A percentile compares a stretch with the other conserved stretches of the same genome.
phyloP scores from a whole-genome alignment of 2,888 invertebrate species.

The Latrodectus hesperus region DNA sequence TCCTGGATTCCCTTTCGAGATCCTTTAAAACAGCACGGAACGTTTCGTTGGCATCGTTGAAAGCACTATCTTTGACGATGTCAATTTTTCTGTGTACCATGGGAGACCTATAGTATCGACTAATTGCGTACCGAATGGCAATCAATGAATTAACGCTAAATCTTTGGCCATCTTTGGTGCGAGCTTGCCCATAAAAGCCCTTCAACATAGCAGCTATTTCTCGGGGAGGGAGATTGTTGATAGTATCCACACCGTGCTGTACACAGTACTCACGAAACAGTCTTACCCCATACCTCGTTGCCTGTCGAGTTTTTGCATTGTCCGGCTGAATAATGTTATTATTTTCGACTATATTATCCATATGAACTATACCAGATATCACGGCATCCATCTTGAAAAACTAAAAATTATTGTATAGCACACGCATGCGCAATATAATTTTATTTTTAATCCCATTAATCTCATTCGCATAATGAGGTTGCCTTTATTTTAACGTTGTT shows the following conservation, averaged over 20 bases:
- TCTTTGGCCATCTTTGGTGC: conserved; percentile 70
- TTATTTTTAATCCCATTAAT: conserved; percentile 69
- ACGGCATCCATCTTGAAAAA: conserved; percentile 69
- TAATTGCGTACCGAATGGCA: conserved; percentile 70
- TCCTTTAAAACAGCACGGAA: conserved; percentile 68
- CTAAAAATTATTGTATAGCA: conserved; percentile 69
- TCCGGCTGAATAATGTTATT: conserved; percentile 55
- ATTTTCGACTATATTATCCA: conserved; percentile 43
- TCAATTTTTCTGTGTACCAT: conserved; percentile 69
- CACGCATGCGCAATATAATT: conserved; percentile 70
- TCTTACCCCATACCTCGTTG: conserved; percentile 69
- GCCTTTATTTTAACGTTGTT: conserved; percentile 67
- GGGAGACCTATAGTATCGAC: conserved; percentile 69
- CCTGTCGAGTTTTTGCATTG: conserved; percentile 70
- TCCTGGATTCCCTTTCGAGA: conserved; percentile 64
- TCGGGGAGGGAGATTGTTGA: conserved; percentile 65
- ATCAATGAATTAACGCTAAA: conserved; percentile 70
- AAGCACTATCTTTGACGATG: conserved; percentile 69
- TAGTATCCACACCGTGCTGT: conserved; percentile 66
- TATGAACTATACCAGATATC: conserved; percentile 64
- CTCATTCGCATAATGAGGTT: conserved; percentile 69
- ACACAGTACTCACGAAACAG: conserved; percentile 69
- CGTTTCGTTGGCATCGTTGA: conserved; percentile 69
- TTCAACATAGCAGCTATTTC: conserved; percentile 70
- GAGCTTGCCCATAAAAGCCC: conserved; percentile 70